Evolutionary conservation across 2,797 vertebrate genomes (phyloP), one percentile per base, ranked within the genome.

Genomic region (Pseudochromis fuscus): DNA sequence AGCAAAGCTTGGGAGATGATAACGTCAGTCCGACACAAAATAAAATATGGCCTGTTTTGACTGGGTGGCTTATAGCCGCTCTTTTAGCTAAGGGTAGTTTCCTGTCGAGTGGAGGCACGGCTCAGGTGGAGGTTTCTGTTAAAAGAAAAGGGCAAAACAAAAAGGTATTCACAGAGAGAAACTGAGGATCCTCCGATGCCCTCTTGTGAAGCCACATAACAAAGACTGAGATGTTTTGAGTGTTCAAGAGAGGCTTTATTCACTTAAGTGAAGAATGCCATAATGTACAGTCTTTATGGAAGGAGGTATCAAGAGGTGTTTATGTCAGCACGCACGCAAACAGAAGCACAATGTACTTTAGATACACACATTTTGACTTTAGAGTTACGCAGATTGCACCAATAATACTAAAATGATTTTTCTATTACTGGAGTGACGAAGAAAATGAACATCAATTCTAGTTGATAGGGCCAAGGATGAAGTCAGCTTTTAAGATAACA

Each of bases 41-140:
- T 87, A 83, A 86, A 90, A 81, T 68, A 79, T 72, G 81, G 86
- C 85, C 88, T 91, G 90, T 91, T 91, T 87, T 87, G 90, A 89
- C 89, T 87, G 82, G 81, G 74, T 31, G 77, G 83, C 83, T 89
- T 87, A 91, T 18, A 68, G 72, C 18, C 19, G 53, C 71, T 77
- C 81, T 86, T 78, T 83, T 63, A 68, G 81, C 75, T 27, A 49
- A 84, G 76, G 74, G 83, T 64, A 60, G 79, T 64, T 90, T 91
- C 89, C 88, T 90, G 86, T 86, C 38, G 80, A 74, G 86, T 27
- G 72, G 67, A 82, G 76, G 74, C 56, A 49, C 1, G 48, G 85
- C 72, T 86, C 83, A 89, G 83, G 80, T 88, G 78, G 62, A 78
- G 72, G 63, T 57, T 80, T 70, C 38, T 64, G 77, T 63, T 64